phyloP scores from a whole-genome alignment of 2,113 vertebrate species.

The Colistium nudipinnis region DNA sequence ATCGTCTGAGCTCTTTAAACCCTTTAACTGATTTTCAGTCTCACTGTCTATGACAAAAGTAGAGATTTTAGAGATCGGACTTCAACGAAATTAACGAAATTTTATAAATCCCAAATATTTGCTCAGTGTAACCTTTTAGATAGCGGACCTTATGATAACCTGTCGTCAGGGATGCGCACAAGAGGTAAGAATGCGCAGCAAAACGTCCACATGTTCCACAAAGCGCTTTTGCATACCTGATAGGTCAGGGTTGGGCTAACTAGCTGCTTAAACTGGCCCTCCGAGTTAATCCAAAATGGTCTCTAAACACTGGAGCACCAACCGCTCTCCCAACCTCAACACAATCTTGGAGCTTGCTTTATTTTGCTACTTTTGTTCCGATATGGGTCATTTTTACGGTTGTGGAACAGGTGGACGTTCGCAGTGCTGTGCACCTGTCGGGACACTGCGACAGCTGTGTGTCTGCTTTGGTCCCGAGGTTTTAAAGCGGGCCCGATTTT shows the following conservation, averaged over 20 bases:
- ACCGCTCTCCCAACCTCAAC: no score
- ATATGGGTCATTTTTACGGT: conserved; percentile 33
- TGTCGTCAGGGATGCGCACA: no score
- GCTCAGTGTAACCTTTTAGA: conserved; percentile 6
- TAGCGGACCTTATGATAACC: no score
- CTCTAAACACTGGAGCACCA: no score
- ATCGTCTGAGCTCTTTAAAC: conserved; percentile 8
- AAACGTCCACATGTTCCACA: no score
- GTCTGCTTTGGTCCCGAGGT: conserved; percentile 48
- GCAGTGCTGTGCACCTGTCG: conserved; percentile 52
- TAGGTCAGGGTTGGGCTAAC: no score
- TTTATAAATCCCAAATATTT: conserved; percentile 4
- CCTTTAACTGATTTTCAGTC: conserved; percentile 34
- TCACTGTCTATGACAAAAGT: conserved; percentile 1
- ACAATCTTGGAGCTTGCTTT: not conserved
- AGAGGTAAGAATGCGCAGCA: no score
- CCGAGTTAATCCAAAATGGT: no score
- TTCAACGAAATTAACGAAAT: conserved; percentile 31
- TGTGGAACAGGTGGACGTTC: conserved; percentile 47
- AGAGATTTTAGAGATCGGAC: conserved; percentile 25
- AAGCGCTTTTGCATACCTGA: no score
- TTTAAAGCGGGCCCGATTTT: conserved; percentile 37
- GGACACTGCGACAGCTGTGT: conserved; percentile 60
- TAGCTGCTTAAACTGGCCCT: no score
- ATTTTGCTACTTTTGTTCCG: conserved; percentile 23